Evolutionary conservation across 1,140 invertebrate species (phyloP), one percentile per base, ranked within the genome.

Genomic region (Ephestia elutella): DNA sequence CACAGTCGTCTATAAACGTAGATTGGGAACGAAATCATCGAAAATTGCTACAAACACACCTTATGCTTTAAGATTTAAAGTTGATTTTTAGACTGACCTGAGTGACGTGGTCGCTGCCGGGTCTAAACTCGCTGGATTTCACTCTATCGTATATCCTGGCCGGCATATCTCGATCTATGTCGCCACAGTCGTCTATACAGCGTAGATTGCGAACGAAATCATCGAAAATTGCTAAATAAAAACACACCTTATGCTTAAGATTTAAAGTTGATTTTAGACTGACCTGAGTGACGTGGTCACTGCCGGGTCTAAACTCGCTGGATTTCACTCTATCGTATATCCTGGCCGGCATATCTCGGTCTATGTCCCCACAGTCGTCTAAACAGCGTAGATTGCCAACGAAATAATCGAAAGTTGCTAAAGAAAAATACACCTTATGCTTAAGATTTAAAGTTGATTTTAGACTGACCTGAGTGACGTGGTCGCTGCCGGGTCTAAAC

Each of bases 151-250:
- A 99, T 63, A 99, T 98, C 11, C 97, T 97, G 50, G 93, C 92
- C 50, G 99, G 89, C 90, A 98, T 95, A 71, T 98, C 96, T 62
- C 93, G 92, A 76, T 98, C 96, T 58, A n/a, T n/a, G 99, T 95
- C 82, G 99, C 97, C 28, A 67, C 97, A 97, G 79, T 97, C 96
- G 87, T 97, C 96, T 73, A 97, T 96, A 19, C 95, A 96, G 71
- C 97, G 92, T 28, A 99, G 89, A 90, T 99, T 99, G 75, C 97
- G 96, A 2, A 99, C 93, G 78, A 99, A 99, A 81, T 99, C 98
- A 61, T 99, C 97, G 21, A 35, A 35, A 9, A 9, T 13, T 35
- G 32, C 32, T n/a, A 7, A 73, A 68, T 28, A 19, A 30, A 61
- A 65, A 44, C 20, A 18, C 15, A 17, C 51, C 21, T 2, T 49